Evolutionary conservation across 1,140 invertebrate genomes (phyloP), one percentile per base, ranked within the genome.

Genomic region (Aphis craccivora): DNA sequence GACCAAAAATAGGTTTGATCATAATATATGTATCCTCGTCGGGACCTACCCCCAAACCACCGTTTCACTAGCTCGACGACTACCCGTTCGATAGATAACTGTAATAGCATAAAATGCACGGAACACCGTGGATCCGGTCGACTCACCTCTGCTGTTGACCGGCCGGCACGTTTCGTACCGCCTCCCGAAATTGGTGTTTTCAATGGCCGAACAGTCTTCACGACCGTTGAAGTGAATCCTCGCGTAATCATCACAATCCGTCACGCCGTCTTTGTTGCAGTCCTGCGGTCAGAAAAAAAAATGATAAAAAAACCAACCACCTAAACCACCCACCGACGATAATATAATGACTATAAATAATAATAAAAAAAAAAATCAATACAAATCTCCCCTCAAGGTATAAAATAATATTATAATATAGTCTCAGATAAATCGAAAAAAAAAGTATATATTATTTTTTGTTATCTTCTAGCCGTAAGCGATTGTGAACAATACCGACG

Each of bases 241-340:
- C 94, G 96, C 96, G 95, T 96, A 97, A 94, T 97, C 97, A 90
- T 95, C 95, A 94, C 97, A 97, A 94, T 96, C 95, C 0, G 97
- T 96, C 6, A 95, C 95, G 5, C 96, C 96, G 94, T 96, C 96
- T 1, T 94, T 94, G 94, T 97, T 96, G 94, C 96, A 97, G 94
- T 97, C 96, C 96, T 96, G 94, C 8, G 45, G 14, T 7, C 5
- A 76, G 14, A 76, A 67, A 67, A 67, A 60, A n/a, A 76, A 76
- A 76, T 18, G 30, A 60, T 67, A 6, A 18, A 18, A 76, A 30
- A 76, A 67, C n/a, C 14, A 76, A 76, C 60, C 30, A n/a, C 48
- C 14, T 51, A 51, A 51, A 4, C 30, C 55, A 60, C 55, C 30
- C 55, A 30, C 11, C 55, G 0, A 60, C 30, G 55, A 25, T 30